These are phyloP conservation scores for Lindbergichthys nudifrons DNA, from an alignment of 2,797 vertebrate genomes.

Conservation along the genomic window DNA sequence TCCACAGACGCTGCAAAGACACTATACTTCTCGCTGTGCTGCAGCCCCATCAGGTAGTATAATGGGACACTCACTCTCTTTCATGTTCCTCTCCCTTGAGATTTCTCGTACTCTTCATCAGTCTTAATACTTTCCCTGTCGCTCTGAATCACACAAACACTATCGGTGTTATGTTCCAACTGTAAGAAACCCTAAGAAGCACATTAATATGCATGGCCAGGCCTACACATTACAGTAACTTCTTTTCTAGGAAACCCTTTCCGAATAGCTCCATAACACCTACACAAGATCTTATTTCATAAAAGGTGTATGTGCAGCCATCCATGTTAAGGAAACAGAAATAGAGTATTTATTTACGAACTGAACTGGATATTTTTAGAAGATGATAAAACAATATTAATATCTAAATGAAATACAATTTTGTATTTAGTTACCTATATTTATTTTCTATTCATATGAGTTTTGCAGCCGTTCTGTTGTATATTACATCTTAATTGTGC, in stretches of 20 bases:
- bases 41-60: slow-evolving; percentile 95
- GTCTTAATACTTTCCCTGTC: slow-evolving; percentile 44
- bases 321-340: slow-evolving; percentile 51
- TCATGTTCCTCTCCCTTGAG: slow-evolving; percentile 55
- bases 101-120: slow-evolving; percentile 47
- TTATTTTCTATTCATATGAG: neutral
- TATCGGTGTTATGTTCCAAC: slow-evolving; percentile 28
- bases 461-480: neutral
- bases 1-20: slow-evolving; percentile 92
- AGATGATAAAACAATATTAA: slow-evolving; percentile 9
- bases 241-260: slow-evolving; percentile 50
- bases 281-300: slow-evolving; percentile 49
- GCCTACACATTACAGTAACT: slow-evolving; percentile 33
- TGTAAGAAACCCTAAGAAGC: slow-evolving; percentile 2
- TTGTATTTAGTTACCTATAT: too few species aligned
- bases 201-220: slow-evolving; percentile 44
- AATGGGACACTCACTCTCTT: slow-evolving; percentile 55
- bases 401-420: slow-evolving; percentile 3
- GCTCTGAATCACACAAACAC: slow-evolving; percentile 42
- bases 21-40: slow-evolving; percentile 95
- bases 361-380: slow-evolving; percentile 29
- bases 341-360: slow-evolving; percentile 49
- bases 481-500: slow-evolving; percentile 4
- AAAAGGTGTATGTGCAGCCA: slow-evolving; percentile 36
- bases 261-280: slow-evolving; percentile 38